Evolutionary conservation across 2,797 vertebrate species (phyloP).

Genomic region (Falco biarmicus): DNA sequence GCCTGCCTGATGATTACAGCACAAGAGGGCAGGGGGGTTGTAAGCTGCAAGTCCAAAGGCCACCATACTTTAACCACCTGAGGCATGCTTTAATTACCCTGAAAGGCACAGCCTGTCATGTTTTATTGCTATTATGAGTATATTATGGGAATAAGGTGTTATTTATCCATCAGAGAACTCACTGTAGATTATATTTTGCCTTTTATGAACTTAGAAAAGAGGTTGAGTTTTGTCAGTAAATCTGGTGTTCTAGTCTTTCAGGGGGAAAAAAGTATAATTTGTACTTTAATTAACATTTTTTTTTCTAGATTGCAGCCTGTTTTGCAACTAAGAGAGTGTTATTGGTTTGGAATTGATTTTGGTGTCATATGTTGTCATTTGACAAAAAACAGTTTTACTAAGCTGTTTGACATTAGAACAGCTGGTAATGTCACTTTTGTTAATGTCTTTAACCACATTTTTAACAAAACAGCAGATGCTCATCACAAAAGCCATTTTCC

Average conservation of each 20-base stretch:
- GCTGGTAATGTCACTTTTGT: slow-evolving; percentile 83
- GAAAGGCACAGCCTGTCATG: slow-evolving; percentile 28
- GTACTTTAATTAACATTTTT: slow-evolving; percentile 72
- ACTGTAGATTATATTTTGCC: not conserved
- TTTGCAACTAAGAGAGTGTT: slow-evolving; percentile 71
- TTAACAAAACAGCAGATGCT: slow-evolving; percentile 89
- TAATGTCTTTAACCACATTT: slow-evolving; percentile 85
- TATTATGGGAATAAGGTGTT: slow-evolving; percentile 39
- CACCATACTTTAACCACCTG: not conserved
- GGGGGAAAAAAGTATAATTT: slow-evolving; percentile 61
- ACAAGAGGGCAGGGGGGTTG: not conserved
- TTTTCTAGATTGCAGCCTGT: slow-evolving; percentile 40
- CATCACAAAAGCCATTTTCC: slow-evolving; percentile 85
- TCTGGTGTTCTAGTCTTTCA: slow-evolving; percentile 24
- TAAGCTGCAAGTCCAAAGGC: slow-evolving; percentile 44
- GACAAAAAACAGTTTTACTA: slow-evolving; percentile 81
- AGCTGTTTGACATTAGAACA: slow-evolving; percentile 82
- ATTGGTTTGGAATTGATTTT: slow-evolving; percentile 81
- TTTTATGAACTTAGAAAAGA: slow-evolving; percentile 44
- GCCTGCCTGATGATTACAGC: not conserved
- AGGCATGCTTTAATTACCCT: slow-evolving; percentile 57
- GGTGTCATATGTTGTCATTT: slow-evolving; percentile 81
- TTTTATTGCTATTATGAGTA: not conserved
- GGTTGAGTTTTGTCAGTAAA: slow-evolving; percentile 35
- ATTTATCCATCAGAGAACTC: slow-evolving; percentile 51